Conservation (phyloP, 2,113 vertebrate genomes). For the Dunckerocampus dactyliophorus region DNA sequence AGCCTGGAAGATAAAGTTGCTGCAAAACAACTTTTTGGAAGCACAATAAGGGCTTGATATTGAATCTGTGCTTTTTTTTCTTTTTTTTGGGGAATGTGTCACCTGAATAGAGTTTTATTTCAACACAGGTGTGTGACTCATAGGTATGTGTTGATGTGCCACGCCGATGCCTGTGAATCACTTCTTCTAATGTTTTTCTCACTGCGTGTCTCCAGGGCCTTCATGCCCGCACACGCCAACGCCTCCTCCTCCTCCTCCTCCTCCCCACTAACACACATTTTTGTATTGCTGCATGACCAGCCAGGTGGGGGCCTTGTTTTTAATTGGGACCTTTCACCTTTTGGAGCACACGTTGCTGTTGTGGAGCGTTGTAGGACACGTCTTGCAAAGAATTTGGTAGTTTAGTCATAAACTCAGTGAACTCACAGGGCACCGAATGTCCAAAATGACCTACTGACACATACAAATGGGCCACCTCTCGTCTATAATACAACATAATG, state of each 20-base stretch:
- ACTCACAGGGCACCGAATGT: no score
- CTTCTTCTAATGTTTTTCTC: conserved; percentile 73
- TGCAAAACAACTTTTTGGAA: background rate
- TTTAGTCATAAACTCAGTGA: no score
- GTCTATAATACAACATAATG: background rate
- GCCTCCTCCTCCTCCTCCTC: conserved; percentile 24
- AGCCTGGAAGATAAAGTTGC: background rate
- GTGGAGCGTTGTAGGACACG: no score
- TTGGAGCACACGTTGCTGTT: no score
- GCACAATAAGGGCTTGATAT: no score
- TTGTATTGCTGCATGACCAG: conserved; percentile 11
- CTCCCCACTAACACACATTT: conserved; percentile 32
- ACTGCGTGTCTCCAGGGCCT: conserved; percentile 47
- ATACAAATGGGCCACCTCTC: no score
- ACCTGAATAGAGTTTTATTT: no score
- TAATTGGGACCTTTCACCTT: no score
- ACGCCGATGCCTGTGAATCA: conserved; percentile 63
- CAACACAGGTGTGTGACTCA: conserved; percentile 43
- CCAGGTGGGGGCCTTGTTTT: background rate
- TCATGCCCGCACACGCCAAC: conserved; percentile 63
- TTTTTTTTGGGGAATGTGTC: no score
- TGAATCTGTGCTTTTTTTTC: no score
- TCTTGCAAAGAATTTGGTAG: no score
- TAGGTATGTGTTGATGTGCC: conserved; percentile 68
- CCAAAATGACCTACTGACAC: no score